Percentiles rank a stretch among this genome's conserved stretches.
These are phyloP conservation scores for Sardinella longiceps DNA, from an alignment of 2,797 vertebrate genomes.

Conservation along the genomic window DNA sequence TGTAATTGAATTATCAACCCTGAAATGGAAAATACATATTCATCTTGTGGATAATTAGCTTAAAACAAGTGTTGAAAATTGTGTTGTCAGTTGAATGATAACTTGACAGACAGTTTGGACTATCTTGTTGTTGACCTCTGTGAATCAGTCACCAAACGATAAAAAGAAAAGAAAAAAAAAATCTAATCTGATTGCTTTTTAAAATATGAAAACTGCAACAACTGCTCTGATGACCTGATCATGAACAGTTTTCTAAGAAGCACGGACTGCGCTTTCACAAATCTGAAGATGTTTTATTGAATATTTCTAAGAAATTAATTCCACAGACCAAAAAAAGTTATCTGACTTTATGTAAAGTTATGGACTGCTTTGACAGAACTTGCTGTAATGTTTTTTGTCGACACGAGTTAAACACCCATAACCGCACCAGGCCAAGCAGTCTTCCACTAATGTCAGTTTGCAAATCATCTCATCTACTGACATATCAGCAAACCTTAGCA, in stretches of 20 bases:
- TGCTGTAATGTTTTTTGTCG: neutral
- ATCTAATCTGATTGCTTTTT: neutral
- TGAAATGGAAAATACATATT: neutral
- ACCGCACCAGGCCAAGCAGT: too few relatives aligned
- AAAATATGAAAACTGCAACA: neutral
- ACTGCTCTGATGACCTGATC: neutral
- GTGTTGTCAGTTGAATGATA: too few relatives aligned
- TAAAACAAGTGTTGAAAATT: neutral
- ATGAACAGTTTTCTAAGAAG: neutral
- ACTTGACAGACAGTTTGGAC: neutral
- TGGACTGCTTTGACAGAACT: neutral
- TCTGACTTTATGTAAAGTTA: neutral
- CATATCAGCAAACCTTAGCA: neutral
- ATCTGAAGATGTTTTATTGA: neutral
- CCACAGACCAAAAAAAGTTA: neutral
- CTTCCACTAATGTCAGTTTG: neutral
- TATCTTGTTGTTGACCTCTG: neutral
- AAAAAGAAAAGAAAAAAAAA: neutral
- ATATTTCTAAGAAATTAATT: neutral
- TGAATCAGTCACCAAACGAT: neutral
- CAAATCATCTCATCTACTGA: neutral
- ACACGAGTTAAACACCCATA: neutral
- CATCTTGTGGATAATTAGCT: neutral
- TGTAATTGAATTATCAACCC: neutral
- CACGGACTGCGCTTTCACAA: neutral